Evolutionary conservation across 2,888 invertebrate species (phyloP).

Genomic region (Ennomos quercinarius): DNA sequence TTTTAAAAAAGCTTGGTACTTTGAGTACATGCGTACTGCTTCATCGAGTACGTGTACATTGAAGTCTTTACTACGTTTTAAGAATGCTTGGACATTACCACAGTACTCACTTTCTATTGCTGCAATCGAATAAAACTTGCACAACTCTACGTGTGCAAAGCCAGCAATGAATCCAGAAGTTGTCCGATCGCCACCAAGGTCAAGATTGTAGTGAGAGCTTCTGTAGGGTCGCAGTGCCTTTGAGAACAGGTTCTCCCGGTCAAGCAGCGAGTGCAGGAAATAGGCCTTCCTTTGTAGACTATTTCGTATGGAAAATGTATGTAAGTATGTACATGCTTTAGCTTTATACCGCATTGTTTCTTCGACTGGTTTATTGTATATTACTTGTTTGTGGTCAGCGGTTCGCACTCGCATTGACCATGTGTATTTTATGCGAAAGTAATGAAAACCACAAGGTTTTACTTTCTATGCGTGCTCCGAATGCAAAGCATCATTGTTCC

Average conservation of each 20-base stretch:
- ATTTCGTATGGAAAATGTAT: conserved; percentile 48
- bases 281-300: conserved; percentile 52
- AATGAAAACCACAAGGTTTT: conserved; percentile 32
- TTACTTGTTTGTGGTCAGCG: conserved; percentile 36
- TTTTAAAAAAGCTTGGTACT: conserved; percentile 9
- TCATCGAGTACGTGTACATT: neutral
- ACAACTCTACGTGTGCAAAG: conserved; percentile 29
- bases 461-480: conserved; percentile 33
- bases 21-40: conserved; percentile 16
- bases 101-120: conserved; percentile 41
- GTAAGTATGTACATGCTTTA: conserved; percentile 28
- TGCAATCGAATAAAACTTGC: conserved; percentile 29
- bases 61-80: neutral
- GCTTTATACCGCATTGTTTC: conserved; percentile 53
- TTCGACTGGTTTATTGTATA: conserved; percentile 39
- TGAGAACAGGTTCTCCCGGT: conserved; percentile 60
- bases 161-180: conserved; percentile 39
- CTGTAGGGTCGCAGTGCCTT: conserved; percentile 43
- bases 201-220: conserved; percentile 35
- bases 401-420: conserved; percentile 18
- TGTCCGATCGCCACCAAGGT: conserved; percentile 42
- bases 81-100: conserved; percentile 12
- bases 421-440: conserved; percentile 19
- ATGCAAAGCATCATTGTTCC: conserved; percentile 21
- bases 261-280: conserved; percentile 48